Evolutionary conservation across 2,888 invertebrate genomes (phyloP).

Genomic region (Harmothoe impar): DNA sequence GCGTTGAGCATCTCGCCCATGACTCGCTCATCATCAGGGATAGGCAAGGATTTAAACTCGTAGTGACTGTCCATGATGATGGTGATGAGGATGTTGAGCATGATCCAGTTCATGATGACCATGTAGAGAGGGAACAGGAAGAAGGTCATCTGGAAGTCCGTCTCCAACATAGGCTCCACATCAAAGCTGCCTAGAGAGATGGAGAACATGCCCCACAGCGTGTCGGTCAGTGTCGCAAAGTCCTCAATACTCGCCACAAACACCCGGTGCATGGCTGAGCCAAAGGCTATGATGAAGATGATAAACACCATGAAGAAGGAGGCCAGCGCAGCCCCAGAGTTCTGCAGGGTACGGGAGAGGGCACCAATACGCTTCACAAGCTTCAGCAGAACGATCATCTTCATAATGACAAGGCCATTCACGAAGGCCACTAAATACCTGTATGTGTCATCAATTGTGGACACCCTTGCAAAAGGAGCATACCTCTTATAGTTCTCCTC

Average conservation of each 20-base stretch:
- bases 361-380: constrained; percentile 42
- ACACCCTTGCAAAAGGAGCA: constrained; percentile 25
- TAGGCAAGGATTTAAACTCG: constrained; percentile 43
- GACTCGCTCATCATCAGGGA: constrained; percentile 26
- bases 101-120: constrained; percentile 61
- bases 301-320: constrained; percentile 17
- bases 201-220: background rate
- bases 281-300: constrained; percentile 46
- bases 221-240: background rate
- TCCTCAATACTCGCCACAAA: background rate
- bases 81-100: constrained; percentile 57
- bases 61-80: constrained; percentile 63
- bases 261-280: background rate
- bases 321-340: background rate
- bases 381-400: constrained; percentile 57
- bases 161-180: background rate
- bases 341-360: background rate
- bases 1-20: constrained; percentile 33
- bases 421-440: constrained; percentile 51
- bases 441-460: constrained; percentile 38
- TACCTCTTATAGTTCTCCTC: constrained; percentile 53
- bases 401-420: constrained; percentile 42
- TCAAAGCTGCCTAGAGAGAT: constrained; percentile 55
- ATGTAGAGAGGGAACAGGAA: constrained; percentile 47
- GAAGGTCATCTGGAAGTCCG: background rate